phyloP scores from a whole-genome alignment of 2,113 vertebrate genomes.

The Anolis sagrei region DNA sequence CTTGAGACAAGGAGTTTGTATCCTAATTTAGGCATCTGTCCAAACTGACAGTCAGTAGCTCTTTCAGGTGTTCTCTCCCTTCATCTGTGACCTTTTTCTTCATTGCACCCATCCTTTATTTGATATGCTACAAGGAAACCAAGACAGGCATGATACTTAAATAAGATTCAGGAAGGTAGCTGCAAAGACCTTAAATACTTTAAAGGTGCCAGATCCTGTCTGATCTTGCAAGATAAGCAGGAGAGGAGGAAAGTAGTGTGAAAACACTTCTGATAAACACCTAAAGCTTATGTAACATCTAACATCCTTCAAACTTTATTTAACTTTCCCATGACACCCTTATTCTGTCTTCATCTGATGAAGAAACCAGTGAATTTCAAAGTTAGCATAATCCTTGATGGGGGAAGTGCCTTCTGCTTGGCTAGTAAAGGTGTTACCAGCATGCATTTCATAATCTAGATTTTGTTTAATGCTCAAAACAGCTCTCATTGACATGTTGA shows the following conservation, averaged over 20 bases:
- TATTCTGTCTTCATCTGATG: no score
- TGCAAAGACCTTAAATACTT: conserved; percentile 6
- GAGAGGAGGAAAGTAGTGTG: conserved; percentile 1
- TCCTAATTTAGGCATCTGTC: conserved; percentile 32
- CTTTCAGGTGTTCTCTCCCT: conserved; percentile 33
- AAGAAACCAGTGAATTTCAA: no score
- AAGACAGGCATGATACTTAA: conserved; percentile 7
- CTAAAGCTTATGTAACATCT: not conserved
- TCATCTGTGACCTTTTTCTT: conserved; percentile 49
- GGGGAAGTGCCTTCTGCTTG: no score
- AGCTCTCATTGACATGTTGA: no score
- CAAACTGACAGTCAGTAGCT: conserved; percentile 30
- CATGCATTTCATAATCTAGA: no score
- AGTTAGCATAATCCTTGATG: no score
- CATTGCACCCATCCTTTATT: conserved; percentile 28
- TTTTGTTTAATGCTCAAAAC: no score
- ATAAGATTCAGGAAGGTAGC: not conserved
- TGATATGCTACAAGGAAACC: not conserved
- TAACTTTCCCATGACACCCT: no score
- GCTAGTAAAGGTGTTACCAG: no score
- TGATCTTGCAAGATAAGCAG: not conserved
- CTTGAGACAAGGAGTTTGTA: conserved; percentile 30
- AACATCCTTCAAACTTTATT: no score
- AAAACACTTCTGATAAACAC: not conserved
- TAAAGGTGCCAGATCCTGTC: no score